These are phyloP conservation scores for Dicrostonyx torquatus DNA, from an alignment of 2,797 vertebrate species.

Conservation along the genomic window DNA sequence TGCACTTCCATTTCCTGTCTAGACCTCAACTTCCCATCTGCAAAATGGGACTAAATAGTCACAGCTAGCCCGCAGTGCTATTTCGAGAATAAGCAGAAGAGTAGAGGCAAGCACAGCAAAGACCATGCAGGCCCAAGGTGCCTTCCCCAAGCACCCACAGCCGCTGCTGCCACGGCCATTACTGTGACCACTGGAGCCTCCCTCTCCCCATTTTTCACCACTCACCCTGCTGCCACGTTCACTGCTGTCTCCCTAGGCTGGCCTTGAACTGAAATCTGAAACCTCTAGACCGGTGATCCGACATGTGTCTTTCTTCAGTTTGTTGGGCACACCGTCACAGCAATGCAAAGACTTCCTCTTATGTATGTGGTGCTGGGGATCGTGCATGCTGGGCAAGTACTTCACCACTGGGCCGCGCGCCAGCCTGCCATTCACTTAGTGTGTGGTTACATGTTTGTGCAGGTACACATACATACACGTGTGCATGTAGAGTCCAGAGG, in stretches of 20 bases:
- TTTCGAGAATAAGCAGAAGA: fast-evolving
- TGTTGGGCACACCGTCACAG: background rate
- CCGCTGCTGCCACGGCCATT: background rate
- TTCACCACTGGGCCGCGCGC: no score
- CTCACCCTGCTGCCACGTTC: background rate
- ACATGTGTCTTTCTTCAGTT: background rate
- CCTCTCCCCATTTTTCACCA: no score
- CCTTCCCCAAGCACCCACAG: background rate
- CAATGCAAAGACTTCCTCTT: background rate
- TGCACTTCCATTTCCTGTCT: background rate
- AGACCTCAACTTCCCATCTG: background rate
- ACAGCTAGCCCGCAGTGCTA: background rate
- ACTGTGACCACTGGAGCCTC: background rate
- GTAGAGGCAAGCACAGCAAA: background rate
- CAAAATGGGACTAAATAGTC: background rate
- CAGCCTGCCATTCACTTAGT: no score
- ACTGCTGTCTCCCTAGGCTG: background rate
- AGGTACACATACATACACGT: background rate
- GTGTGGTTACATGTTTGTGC: background rate
- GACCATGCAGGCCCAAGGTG: background rate
- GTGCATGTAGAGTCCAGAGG: no score
- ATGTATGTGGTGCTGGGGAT: no score
- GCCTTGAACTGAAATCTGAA: background rate
- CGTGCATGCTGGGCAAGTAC: no score
- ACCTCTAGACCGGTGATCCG: background rate